Evolutionary conservation across 2,888 invertebrate species (phyloP).

Genomic region (Nemurella pictetii): DNA sequence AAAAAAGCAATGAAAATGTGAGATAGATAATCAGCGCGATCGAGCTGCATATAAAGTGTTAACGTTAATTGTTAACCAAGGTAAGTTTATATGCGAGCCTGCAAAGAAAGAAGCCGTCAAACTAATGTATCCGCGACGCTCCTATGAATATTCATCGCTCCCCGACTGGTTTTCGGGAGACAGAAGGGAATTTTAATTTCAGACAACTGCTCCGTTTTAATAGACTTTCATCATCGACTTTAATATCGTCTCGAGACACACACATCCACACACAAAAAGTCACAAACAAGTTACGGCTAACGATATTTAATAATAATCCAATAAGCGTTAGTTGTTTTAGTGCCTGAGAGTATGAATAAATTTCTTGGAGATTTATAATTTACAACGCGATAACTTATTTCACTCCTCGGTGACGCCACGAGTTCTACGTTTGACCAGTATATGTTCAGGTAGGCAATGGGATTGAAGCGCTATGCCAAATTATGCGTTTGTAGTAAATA

Average conservation of each 20-base stretch:
- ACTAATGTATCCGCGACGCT: neutral
- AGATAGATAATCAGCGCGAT: neutral
- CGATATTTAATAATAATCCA: conserved; percentile 41
- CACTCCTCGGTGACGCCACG: neutral
- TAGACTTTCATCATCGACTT: conserved; percentile 39
- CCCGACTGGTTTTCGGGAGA: neutral
- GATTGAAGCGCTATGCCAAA: too few relatives aligned
- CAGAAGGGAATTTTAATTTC: conserved; percentile 40
- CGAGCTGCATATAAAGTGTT: neutral
- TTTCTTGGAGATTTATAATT: conserved; percentile 23
- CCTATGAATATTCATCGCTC: conserved; percentile 37
- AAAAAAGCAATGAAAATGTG: neutral
- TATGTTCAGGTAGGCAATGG: neutral
- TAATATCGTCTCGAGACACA: too few relatives aligned
- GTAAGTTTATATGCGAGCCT: neutral
- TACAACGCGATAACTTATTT: conserved; percentile 28
- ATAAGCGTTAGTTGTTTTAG: conserved; percentile 35
- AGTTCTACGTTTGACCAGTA: conserved; percentile 4
- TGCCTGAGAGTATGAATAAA: conserved; percentile 11
- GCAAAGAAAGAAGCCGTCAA: neutral
- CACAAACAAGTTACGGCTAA: conserved; percentile 35
- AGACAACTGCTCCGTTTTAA: conserved; percentile 40
- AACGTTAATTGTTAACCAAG: neutral
- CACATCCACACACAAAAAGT: conserved; percentile 27
- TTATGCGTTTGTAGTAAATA: neutral